Percentiles rank a stretch among this genome's conserved stretches.
These are phyloP conservation scores for Onthophagus taurus DNA, from an alignment of 1,140 invertebrate species.

Conservation along the genomic window DNA sequence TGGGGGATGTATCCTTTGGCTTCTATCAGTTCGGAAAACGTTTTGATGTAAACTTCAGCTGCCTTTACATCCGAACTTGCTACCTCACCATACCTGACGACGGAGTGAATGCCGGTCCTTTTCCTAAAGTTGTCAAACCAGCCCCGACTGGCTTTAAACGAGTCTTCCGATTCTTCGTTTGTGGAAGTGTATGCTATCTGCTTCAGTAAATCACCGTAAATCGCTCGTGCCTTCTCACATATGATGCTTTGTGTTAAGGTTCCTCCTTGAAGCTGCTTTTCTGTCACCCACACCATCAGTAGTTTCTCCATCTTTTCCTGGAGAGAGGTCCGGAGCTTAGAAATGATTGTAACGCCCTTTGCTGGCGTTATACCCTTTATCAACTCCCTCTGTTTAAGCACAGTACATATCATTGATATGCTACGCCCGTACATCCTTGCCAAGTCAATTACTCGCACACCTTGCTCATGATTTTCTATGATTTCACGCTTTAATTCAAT, in stretches of 20 bases:
- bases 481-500: no score
- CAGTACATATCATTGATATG: constrained; percentile 20
- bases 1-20: no score
- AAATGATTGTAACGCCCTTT: constrained; percentile 20
- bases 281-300: constrained; percentile 19
- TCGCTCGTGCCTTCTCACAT: constrained; percentile 19
- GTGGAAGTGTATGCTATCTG: constrained; percentile 18
- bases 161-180: constrained; percentile 17
- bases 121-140: constrained; percentile 29
- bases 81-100: constrained; percentile 22
- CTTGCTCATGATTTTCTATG: constrained; percentile 22
- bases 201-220: constrained; percentile 22
- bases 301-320: constrained; percentile 21
- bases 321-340: constrained; percentile 16
- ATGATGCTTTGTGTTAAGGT: constrained; percentile 20
- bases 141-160: constrained; percentile 27
- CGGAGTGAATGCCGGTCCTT: constrained; percentile 20
- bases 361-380: constrained; percentile 18
- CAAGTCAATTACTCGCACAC: constrained; percentile 22
- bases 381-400: constrained; percentile 19
- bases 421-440: constrained; percentile 17
- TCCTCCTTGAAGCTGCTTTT: constrained; percentile 19
- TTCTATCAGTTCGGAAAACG: no score
- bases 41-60: constrained; percentile 26
- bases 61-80: constrained; percentile 20